Conservation (phyloP, 1,140 invertebrate species). For the Phocides pigmalion region DNA sequence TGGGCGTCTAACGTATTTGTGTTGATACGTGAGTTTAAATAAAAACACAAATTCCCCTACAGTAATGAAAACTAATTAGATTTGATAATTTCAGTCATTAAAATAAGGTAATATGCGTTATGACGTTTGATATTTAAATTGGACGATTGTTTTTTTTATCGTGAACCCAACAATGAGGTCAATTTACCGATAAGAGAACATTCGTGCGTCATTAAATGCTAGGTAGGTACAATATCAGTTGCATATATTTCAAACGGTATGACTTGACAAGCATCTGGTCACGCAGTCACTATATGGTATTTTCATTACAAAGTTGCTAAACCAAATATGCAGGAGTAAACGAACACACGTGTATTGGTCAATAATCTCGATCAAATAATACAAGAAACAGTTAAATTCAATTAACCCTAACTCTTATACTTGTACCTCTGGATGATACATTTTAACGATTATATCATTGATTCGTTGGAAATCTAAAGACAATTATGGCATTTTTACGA, state of each 20-base stretch:
- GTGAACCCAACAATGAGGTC: slow-evolving; percentile 63
- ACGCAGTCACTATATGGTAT: slow-evolving; percentile 15
- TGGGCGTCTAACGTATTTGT: not conserved
- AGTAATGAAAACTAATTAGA: too few relatives aligned
- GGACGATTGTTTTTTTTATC: slow-evolving; percentile 52
- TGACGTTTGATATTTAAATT: slow-evolving; percentile 53
- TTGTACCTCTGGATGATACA: too few relatives aligned
- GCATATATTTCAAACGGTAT: slow-evolving; percentile 9
- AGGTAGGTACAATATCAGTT: slow-evolving; percentile 30
- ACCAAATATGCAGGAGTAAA: not conserved
- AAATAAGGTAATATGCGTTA: slow-evolving; percentile 34
- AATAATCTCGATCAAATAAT: not conserved
- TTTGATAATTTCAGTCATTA: not conserved
- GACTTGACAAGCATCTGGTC: slow-evolving; percentile 19
- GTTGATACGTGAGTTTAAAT: not conserved
- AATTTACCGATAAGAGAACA: slow-evolving; percentile 66
- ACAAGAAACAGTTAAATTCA: not conserved
- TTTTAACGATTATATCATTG: too few relatives aligned
- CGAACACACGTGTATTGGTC: not conserved
- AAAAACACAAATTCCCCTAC: too few relatives aligned
- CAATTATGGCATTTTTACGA: too few relatives aligned
- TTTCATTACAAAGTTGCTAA: not conserved
- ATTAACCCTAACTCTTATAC: too few relatives aligned
- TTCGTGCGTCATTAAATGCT: slow-evolving; percentile 60
- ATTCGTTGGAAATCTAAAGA: too few relatives aligned